Evolutionary conservation across 2,797 vertebrate genomes (phyloP).

Genomic region (Fratercula arctica): DNA sequence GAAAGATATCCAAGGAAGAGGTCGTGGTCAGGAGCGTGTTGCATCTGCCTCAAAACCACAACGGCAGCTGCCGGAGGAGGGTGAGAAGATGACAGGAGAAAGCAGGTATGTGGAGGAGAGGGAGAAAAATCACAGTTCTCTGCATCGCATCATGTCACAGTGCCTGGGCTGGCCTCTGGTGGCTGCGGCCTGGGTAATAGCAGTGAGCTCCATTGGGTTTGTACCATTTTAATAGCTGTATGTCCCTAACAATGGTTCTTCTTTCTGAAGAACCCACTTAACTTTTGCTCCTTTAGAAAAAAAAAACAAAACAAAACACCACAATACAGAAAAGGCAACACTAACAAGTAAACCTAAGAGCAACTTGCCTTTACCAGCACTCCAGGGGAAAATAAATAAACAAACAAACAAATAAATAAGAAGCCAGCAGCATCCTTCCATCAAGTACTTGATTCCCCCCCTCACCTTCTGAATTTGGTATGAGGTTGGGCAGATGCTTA

Average conservation of each 20-base stretch:
- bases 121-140: not conserved
- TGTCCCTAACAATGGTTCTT: not conserved
- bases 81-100: not conserved
- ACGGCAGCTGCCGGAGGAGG: not conserved
- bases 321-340: not conserved
- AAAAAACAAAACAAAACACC: not conserved
- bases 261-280: not conserved
- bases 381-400: no score
- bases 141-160: rapidly evolving
- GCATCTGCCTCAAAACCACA: not conserved
- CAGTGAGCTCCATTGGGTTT: not conserved
- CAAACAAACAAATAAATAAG: no score
- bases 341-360: not conserved
- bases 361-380: not conserved
- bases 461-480: not conserved
- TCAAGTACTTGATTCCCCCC: not conserved
- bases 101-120: rapidly evolving
- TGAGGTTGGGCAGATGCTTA: not conserved
- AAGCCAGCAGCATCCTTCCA: not conserved
- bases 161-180: not conserved
- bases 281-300: not conserved
- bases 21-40: no score
- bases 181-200: not conserved
- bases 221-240: not conserved
- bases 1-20: not conserved